Evolutionary conservation across 2,888 invertebrate species (phyloP), one percentile per base, ranked within the genome.

Genomic region (Orchesella flavescens): DNA sequence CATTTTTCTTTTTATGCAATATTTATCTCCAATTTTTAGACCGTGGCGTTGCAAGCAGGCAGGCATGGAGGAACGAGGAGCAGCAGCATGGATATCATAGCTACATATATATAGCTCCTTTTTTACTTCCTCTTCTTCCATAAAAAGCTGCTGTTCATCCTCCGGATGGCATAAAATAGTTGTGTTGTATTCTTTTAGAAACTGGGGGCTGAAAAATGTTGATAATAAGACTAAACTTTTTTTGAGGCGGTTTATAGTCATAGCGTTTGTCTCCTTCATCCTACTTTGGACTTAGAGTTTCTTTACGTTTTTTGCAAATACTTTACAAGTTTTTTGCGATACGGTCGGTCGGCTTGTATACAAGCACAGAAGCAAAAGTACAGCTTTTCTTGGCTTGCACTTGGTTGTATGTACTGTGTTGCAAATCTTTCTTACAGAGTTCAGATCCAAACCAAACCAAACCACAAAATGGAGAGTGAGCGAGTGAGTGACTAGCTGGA

Each of bases 211-310:
- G 73, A 46, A 61, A 73, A 73, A 73, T 46, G 73, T 61, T 73
- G 73, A 73, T 73, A 73, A 73, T 61, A 61, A 59, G 55, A 21
- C 72, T 57, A 43, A 72, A 57, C 55, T 44, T 43, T 57, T 72
- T n/a, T n/a, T n/a, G n/a, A n/a, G n/a, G n/a, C n/a, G n/a, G n/a
- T n/a, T n/a, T n/a, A n/a, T n/a, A n/a, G n/a, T n/a, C n/a, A n/a
- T n/a, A n/a, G n/a, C n/a, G n/a, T n/a, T n/a, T n/a, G n/a, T n/a
- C 57, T 53, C 34, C 43, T 17, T 24, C 57, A 34, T 57, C 57
- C n/a, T 57, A 12, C 10, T n/a, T 12, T 55, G 15, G 44, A 44
- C 12, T 44, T 9, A n/a, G n/a, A n/a, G n/a, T n/a, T 34, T 34
- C 34, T 34, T 34, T 13, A 68, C 66, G 10, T n/a, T 13, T 53